Evolutionary conservation across 2,888 invertebrate genomes (phyloP), one percentile per base, ranked within the genome.

Genomic region (Arrhopalites spinosus): DNA sequence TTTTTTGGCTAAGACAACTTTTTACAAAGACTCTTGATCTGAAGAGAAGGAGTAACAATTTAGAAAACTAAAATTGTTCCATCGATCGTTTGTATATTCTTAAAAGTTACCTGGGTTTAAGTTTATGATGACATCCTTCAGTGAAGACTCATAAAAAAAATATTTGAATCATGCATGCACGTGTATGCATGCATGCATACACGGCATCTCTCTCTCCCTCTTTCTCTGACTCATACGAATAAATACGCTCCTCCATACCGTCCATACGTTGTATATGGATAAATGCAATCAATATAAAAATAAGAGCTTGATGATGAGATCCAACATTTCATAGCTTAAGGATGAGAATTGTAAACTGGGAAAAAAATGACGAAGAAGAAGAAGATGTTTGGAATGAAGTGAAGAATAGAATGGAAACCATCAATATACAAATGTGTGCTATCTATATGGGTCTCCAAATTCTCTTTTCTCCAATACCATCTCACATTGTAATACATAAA

Each of bases 101-200:
- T 7, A 56, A 30, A 29, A n/a, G 29, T 29, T 15, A 2, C 25
- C 23, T 47, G 30, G 23, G 69, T 30, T 36, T 30, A 59, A 70
- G 56, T 70, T 56, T 53, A 70, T 70, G 68, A 25, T 50, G 68
- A 68, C 68, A 17, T 53, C 17, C 68, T 43, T 11, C 5, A 50
- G 25, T 3, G 43, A 43, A 64, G 36, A 64, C 15, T 61, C 27
- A 27, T 61, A 61, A 61, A 61, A 20, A 43, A 43, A n/a, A n/a
- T n/a, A 64, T 43, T 64, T 64, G 29, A 64, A 64, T 64, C n/a
- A n/a, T 50, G n/a, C 50, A 50, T 50, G 50, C n/a, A 50, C 50
- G n/a, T 50, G 50, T 5, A 50, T 45, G 45, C 45, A 45, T 45
- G 45, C n/a, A n/a, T n/a, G n/a, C n/a, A n/a, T n/a, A n/a, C n/a